These are phyloP conservation scores for Merops nubicus DNA, from an alignment of 2,113 vertebrate species.

Conservation along the genomic window DNA sequence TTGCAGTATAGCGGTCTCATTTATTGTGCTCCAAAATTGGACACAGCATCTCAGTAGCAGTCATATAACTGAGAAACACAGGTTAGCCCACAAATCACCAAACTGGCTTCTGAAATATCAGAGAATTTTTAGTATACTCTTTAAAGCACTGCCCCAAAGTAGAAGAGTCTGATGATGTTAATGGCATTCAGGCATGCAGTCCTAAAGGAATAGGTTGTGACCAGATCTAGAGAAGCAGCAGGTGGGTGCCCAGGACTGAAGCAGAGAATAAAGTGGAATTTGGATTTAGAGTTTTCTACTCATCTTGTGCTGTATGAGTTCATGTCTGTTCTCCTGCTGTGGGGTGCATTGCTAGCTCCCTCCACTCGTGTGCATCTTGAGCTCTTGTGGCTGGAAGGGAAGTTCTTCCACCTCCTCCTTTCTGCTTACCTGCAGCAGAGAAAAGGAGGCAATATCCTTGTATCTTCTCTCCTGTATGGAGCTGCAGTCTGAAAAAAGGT, in stretches of 20 bases:
- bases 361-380: fast-evolving
- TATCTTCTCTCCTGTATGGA: background rate
- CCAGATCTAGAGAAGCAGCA: background rate
- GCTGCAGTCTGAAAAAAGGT: background rate
- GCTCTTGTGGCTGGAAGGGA: background rate
- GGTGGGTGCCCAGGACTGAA: background rate
- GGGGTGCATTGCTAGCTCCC: fast-evolving
- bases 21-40: background rate
- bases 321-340: background rate
- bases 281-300: background rate
- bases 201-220: background rate
- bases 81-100: background rate
- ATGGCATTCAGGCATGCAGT: background rate
- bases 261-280: background rate
- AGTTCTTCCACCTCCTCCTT: background rate
- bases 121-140: background rate
- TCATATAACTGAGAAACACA: background rate
- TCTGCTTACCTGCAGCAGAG: background rate
- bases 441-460: background rate
- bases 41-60: background rate
- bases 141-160: background rate
- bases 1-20: background rate
- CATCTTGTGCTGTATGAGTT: fast-evolving
- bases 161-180: background rate
- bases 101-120: background rate